phyloP scores from a whole-genome alignment of 2,797 vertebrate species.

The Peromyscus aztecus region DNA sequence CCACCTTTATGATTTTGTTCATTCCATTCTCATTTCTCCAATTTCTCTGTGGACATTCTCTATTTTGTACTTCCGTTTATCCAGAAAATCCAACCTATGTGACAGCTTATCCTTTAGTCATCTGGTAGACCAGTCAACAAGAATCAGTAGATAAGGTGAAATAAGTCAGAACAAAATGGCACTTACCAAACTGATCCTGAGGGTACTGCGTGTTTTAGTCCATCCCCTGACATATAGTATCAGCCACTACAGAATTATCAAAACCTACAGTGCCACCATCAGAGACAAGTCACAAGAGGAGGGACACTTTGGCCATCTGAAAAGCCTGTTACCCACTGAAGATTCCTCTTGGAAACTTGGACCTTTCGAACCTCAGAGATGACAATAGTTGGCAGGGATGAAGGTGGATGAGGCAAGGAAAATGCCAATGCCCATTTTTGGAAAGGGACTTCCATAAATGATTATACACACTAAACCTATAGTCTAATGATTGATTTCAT shows the following conservation, averaged over 20 bases:
- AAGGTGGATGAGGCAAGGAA: accelerated
- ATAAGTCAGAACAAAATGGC: neutral
- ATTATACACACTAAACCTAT: neutral
- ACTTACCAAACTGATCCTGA: neutral
- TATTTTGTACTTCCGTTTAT: neutral
- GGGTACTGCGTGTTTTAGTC: neutral
- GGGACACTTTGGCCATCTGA: neutral
- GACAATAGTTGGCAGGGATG: accelerated
- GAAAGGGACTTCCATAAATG: neutral
- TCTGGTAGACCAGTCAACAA: neutral
- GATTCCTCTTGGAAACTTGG: neutral
- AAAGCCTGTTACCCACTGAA: too few species aligned
- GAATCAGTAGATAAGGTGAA: neutral
- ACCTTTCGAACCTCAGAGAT: neutral
- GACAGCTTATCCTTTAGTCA: neutral
- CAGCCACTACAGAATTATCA: neutral
- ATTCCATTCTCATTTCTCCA: neutral
- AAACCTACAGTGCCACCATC: neutral
- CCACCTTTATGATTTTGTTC: neutral
- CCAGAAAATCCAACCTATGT: neutral
- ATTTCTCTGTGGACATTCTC: neutral
- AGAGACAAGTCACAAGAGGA: neutral
- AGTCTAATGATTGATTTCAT: neutral
- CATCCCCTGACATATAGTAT: neutral
- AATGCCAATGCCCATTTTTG: neutral